A percentile compares a stretch with the other conserved stretches of the same genome.
phyloP scores from a whole-genome alignment of 2,888 invertebrate species.

The Nowickia ferox region DNA sequence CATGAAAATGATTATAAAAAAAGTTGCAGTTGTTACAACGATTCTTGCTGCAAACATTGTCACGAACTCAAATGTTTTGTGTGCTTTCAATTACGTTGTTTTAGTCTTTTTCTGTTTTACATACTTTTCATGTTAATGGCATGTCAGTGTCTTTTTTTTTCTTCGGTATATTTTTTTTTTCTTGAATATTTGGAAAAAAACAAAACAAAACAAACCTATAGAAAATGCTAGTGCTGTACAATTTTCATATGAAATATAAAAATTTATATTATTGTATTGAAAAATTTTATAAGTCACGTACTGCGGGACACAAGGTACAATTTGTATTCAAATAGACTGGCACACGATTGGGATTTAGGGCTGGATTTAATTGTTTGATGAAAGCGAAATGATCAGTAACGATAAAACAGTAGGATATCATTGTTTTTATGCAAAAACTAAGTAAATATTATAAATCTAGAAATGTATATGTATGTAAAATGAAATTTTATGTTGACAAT shows the following conservation, averaged over 20 bases:
- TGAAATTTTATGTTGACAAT: too few species aligned
- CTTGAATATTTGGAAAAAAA: background rate
- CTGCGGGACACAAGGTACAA: conserved; percentile 44
- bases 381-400: conserved; percentile 61
- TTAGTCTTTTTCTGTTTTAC: conserved; percentile 23
- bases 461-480: too few species aligned
- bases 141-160: background rate
- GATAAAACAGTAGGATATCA: background rate
- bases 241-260: conserved; percentile 52
- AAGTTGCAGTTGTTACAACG: conserved; percentile 62
- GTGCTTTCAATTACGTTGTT: conserved; percentile 68
- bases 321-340: background rate
- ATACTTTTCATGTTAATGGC: conserved; percentile 43
- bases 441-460: too few species aligned
- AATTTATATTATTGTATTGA: conserved; percentile 43
- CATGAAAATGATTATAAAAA: conserved; percentile 66
- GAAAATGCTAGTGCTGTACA: background rate
- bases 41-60: conserved; percentile 69
- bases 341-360: conserved; percentile 25
- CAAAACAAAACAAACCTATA: conserved; percentile 4
- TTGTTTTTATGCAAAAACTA: background rate
- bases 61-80: conserved; percentile 66
- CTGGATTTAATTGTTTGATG: conserved; percentile 39
- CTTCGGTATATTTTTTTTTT: background rate
- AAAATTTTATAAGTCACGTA: conserved; percentile 54